Percentiles rank a stretch among this genome's conserved stretches.
Conservation (phyloP, 2,113 vertebrate genomes). For the Nematolebias whitei region DNA sequence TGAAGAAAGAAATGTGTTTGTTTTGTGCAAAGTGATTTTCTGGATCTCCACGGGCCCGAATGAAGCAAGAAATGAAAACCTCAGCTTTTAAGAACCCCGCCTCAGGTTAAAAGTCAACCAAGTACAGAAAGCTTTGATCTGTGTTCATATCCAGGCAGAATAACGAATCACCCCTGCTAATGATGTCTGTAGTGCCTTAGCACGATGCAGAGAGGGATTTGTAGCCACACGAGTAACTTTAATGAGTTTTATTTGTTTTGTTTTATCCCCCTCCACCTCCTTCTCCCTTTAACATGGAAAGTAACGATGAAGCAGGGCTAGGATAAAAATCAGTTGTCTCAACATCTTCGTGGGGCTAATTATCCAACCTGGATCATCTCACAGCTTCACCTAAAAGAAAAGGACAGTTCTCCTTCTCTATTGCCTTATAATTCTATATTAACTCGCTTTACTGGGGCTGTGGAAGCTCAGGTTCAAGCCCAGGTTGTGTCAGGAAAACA, state of each 20-base stretch:
- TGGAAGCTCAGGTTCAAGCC: too few species aligned
- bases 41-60: conserved; percentile 29
- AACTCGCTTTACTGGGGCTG: conserved; percentile 39
- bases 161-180: conserved; percentile 62
- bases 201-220: conserved; percentile 46
- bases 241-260: conserved; percentile 74
- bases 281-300: conserved; percentile 42
- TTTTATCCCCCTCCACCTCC: conserved; percentile 62
- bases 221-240: conserved; percentile 50
- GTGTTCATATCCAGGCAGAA: conserved; percentile 65
- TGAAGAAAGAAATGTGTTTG: conserved; percentile 32
- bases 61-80: conserved; percentile 13
- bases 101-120: conserved; percentile 61
- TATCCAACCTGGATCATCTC: conserved; percentile 57
- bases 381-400: conserved; percentile 32
- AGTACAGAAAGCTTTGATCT: conserved; percentile 64
- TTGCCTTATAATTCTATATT: conserved; percentile 29
- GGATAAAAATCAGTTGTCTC: conserved; percentile 42
- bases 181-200: conserved; percentile 55
- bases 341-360: conserved; percentile 65
- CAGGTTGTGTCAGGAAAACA: too few species aligned
- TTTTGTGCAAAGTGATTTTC: conserved; percentile 48
- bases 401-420: conserved; percentile 28
- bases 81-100: conserved; percentile 55
- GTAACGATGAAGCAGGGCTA: conserved; percentile 45